Conservation (phyloP, 53 echinoderm and acorn worm genomes). For the Holothuria scabra region DNA sequence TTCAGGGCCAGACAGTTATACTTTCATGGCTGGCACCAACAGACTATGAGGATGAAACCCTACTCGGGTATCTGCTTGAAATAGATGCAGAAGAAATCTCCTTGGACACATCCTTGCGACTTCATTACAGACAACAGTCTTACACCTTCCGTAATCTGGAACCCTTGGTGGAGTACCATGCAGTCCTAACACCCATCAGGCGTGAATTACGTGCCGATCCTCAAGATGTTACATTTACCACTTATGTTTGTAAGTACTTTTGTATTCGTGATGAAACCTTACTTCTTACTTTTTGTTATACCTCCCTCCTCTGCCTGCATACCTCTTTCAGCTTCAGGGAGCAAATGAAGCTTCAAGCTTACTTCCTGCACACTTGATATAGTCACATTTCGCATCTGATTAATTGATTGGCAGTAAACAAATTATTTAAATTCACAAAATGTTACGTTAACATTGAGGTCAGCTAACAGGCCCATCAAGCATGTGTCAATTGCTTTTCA, state of each 20-base stretch:
- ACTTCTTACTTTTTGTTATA: no score
- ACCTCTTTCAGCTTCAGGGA: no score
- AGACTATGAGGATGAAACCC: conserved; percentile 18
- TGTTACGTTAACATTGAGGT: no score
- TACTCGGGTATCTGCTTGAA: conserved; percentile 9
- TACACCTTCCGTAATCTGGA: conserved; percentile 44
- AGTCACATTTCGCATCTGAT: no score
- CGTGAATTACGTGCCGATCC: conserved; percentile 7
- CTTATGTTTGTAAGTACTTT: conserved; percentile 38
- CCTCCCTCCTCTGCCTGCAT: no score
- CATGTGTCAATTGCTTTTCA: no score
- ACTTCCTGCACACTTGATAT: no score
- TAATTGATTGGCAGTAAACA: no score
- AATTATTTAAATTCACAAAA: no score
- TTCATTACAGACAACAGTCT: conserved; percentile 19
- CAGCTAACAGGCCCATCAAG: no score
- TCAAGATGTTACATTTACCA: conserved; percentile 11
- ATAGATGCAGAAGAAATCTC: conserved; percentile 38
- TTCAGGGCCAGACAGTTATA: conserved; percentile 26
- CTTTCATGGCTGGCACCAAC: neutral
- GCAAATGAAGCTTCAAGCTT: no score
- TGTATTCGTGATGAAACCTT: no score
- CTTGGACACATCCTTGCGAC: conserved; percentile 6
- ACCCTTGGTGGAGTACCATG: conserved; percentile 9
- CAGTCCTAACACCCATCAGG: conserved; percentile 25